phyloP scores from a whole-genome alignment of 2,113 vertebrate species.

The Synchiropus splendidus region DNA sequence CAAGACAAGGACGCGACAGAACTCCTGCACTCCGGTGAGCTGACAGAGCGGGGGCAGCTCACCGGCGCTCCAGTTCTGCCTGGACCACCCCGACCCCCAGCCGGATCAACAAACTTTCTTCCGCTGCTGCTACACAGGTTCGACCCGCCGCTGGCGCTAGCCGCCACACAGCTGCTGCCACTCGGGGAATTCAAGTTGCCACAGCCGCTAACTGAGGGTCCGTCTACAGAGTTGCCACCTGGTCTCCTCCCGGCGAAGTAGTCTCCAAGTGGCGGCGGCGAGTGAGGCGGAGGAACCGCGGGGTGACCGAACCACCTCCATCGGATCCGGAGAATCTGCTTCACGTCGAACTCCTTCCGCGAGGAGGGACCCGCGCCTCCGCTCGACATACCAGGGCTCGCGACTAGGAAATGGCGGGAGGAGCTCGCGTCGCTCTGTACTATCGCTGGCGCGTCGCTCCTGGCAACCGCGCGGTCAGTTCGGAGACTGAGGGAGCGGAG shows the following conservation, averaged over 20 bases:
- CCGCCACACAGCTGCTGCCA: slow-evolving; percentile 36
- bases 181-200: slow-evolving; percentile 55
- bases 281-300: slow-evolving; percentile 70
- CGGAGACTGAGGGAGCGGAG: slow-evolving; percentile 37
- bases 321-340: slow-evolving; percentile 95
- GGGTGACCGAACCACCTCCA: slow-evolving; percentile 98
- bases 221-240: slow-evolving; percentile 47
- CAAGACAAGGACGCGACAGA: slow-evolving; percentile 74
- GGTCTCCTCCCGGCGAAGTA: slow-evolving; percentile 70
- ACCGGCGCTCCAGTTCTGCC: slow-evolving; percentile 44
- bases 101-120: slow-evolving; percentile 79
- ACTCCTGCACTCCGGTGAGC: slow-evolving; percentile 83
- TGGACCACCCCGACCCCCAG: slow-evolving; percentile 44
- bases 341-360: slow-evolving; percentile 97
- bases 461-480: slow-evolving; percentile 75
- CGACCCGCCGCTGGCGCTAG: slow-evolving; percentile 55
- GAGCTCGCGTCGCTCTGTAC: slow-evolving; percentile 33
- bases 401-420: slow-evolving; percentile 52
- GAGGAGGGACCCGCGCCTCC: slow-evolving; percentile 63
- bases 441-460: slow-evolving; percentile 77
- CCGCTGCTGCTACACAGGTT: slow-evolving; percentile 60
- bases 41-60: slow-evolving; percentile 72
- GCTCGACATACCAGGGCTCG: slow-evolving; percentile 83
- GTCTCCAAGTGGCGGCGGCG: slow-evolving; percentile 68
- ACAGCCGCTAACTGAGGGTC: slow-evolving; percentile 62